A percentile compares a stretch with the other conserved stretches of the same genome.
These are phyloP conservation scores for Tortricodes alternella DNA, from an alignment of 2,888 invertebrate genomes.

Conservation along the genomic window DNA sequence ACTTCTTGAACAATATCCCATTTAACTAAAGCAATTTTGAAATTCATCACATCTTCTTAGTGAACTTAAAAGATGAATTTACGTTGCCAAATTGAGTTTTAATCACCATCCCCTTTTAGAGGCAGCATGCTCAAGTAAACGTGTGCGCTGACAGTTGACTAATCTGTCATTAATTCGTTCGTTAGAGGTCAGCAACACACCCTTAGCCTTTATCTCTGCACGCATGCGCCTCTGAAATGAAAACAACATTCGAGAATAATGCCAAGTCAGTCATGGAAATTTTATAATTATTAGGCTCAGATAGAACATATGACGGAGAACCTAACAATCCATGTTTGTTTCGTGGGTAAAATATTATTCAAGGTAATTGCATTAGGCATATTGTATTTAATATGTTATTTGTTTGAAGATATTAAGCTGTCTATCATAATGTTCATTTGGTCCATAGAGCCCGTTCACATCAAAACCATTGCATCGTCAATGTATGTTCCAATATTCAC, in stretches of 20 bases:
- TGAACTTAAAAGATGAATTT: slow-evolving; percentile 11
- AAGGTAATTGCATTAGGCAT: too few relatives aligned
- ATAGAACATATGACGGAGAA: slow-evolving; percentile 37
- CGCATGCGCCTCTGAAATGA: slow-evolving; percentile 83
- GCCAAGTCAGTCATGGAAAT: slow-evolving; percentile 82
- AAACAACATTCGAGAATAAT: slow-evolving; percentile 79
- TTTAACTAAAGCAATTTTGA: too few relatives aligned
- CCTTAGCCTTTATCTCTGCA: slow-evolving; percentile 78
- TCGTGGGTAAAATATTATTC: too few relatives aligned
- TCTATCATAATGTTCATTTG: slow-evolving; percentile 49
- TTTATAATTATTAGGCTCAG: slow-evolving; percentile 47
- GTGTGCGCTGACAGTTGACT: slow-evolving; percentile 76
- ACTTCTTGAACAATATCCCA: not conserved
- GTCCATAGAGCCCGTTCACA: slow-evolving; percentile 55
- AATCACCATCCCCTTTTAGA: slow-evolving; percentile 47
- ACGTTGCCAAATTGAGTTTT: not conserved
- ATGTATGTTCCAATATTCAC: slow-evolving; percentile 75
- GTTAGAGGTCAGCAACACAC: slow-evolving; percentile 77
- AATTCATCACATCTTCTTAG: not conserved
- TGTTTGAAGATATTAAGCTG: not conserved
- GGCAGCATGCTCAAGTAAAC: slow-evolving; percentile 78
- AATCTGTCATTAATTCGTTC: slow-evolving; percentile 56
- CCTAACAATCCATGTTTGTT: too few relatives aligned
- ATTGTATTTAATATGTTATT: too few relatives aligned
- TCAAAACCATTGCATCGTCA: slow-evolving; percentile 67